Conservation (phyloP, 1,140 invertebrate species). For the Leguminivora glycinivorella region DNA sequence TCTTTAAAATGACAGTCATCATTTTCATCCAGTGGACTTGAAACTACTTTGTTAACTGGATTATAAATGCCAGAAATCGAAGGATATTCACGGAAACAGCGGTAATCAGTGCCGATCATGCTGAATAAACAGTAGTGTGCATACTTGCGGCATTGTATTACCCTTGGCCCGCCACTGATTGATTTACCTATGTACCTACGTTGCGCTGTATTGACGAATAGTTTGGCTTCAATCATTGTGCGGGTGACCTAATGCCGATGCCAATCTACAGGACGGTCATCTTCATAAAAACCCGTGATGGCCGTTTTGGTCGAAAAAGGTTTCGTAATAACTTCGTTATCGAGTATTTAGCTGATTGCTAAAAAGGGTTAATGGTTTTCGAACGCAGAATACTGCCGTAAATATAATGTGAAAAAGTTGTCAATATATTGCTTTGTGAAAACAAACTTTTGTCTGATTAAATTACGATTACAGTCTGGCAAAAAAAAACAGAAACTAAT, state of each 20-base stretch:
- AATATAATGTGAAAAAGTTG: too few relatives aligned
- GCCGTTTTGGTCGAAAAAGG: not conserved
- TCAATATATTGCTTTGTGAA: too few relatives aligned
- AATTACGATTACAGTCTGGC: too few relatives aligned
- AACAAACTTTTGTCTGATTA: too few relatives aligned
- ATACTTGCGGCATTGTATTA: not conserved
- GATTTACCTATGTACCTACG: slow-evolving; percentile 17
- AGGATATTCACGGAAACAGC: not conserved
- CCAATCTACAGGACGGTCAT: slow-evolving; percentile 50
- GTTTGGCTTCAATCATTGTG: slow-evolving; percentile 61
- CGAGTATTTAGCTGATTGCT: too few relatives aligned
- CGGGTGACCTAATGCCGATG: slow-evolving; percentile 45
- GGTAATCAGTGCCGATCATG: not conserved
- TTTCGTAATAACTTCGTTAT: too few relatives aligned
- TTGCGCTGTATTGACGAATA: slow-evolving; percentile 51
- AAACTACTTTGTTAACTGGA: not conserved
- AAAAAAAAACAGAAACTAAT: too few relatives aligned
- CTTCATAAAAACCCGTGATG: not conserved
- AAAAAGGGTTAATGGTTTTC: too few relatives aligned
- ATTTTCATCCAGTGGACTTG: too few relatives aligned
- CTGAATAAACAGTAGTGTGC: not conserved
- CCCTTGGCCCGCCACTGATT: slow-evolving; percentile 12
- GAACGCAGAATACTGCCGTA: too few relatives aligned
- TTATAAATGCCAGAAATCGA: not conserved
- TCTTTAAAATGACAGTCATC: too few relatives aligned